Conservation (phyloP, 2,888 invertebrate species). For the Mythimna lalbum region DNA sequence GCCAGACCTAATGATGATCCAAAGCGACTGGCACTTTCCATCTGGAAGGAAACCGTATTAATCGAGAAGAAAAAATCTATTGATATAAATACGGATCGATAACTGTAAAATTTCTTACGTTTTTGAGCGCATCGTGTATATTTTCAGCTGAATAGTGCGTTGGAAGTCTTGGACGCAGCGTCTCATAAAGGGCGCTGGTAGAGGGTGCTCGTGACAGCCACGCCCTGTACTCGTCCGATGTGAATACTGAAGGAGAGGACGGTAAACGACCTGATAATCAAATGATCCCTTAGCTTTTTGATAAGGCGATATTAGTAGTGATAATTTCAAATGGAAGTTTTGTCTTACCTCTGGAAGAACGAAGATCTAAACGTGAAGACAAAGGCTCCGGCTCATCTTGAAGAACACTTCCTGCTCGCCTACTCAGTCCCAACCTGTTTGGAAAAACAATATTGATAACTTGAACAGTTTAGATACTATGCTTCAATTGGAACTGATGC, state of each 20-base stretch:
- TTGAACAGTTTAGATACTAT: neutral
- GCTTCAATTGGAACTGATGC: constrained; percentile 28
- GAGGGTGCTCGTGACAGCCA: constrained; percentile 97
- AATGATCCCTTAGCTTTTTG: constrained; percentile 44
- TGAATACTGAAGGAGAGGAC: constrained; percentile 93
- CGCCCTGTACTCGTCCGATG: constrained; percentile 97
- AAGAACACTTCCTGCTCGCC: constrained; percentile 85
- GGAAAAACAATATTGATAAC: constrained; percentile 31
- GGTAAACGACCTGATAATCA: constrained; percentile 83
- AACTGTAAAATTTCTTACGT: constrained; percentile 90
- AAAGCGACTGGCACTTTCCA: constrained; percentile 91
- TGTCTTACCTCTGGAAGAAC: constrained; percentile 86
- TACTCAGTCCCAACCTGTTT: constrained; percentile 82
- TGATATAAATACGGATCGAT: neutral
- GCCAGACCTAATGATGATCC: constrained; percentile 90
- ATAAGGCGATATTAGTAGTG: neutral
- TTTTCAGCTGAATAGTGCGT: constrained; percentile 97
- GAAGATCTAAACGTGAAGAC: constrained; percentile 87
- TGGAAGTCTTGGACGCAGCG: constrained; percentile 95
- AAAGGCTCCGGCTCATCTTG: constrained; percentile 88
- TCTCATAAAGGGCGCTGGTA: constrained; percentile 97
- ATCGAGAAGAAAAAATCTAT: constrained; percentile 8
- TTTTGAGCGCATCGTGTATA: constrained; percentile 95
- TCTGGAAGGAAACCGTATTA: constrained; percentile 69
- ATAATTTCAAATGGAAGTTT: neutral